A percentile compares a stretch with the other conserved stretches of the same genome.
phyloP scores from a whole-genome alignment of 2,113 vertebrate species.

The Ciconia maguari region DNA sequence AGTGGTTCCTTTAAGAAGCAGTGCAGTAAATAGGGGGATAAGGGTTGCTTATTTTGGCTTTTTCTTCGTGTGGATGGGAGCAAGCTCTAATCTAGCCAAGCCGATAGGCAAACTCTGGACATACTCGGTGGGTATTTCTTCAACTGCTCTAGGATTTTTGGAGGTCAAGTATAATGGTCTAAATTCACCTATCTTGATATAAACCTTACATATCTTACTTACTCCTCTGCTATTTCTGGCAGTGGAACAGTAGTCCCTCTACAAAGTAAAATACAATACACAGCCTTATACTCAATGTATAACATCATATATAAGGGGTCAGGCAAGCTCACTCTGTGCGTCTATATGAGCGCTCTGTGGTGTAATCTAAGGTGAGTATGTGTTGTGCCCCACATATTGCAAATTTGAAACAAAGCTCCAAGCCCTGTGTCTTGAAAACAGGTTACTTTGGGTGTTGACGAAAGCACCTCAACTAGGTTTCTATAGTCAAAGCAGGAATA shows the following conservation, averaged over 20 bases:
- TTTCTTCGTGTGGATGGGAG: not conserved
- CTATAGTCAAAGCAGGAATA: not conserved
- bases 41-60: not conserved
- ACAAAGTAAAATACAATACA: not conserved
- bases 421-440: not conserved
- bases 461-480: not conserved
- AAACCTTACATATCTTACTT: not conserved
- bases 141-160: not conserved
- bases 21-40: not conserved
- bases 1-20: not conserved
- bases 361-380: not conserved
- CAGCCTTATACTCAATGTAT: not conserved
- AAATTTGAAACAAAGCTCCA: not conserved
- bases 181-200: not conserved
- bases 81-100: not conserved
- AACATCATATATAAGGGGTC: not conserved
- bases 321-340: not conserved
- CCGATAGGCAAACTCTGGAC: not conserved
- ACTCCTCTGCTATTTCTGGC: not conserved
- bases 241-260: not conserved
- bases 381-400: no score
- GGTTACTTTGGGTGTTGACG: not conserved
- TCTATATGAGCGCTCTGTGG: accelerated
- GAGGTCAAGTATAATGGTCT: not conserved
- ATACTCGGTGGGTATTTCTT: not conserved